Percentiles rank a stretch among this genome's conserved stretches.
Conservation (phyloP, 2,113 vertebrate species). For the Phoenicopterus ruber region DNA sequence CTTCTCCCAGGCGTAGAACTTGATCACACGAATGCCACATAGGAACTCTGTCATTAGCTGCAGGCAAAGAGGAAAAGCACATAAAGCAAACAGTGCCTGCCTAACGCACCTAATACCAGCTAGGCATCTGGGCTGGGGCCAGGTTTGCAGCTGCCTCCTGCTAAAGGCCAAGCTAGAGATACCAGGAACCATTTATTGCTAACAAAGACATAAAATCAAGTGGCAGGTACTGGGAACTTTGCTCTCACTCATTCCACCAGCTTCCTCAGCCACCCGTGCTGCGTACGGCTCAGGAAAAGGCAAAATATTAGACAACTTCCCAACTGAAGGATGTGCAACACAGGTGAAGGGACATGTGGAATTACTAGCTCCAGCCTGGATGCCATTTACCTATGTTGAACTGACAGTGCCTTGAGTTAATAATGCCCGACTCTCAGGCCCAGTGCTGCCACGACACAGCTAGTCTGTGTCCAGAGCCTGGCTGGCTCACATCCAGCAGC, state of each 20-base stretch:
- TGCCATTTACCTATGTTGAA: neutral
- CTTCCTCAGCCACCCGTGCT: neutral
- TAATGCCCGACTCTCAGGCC: neutral
- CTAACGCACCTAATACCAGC: neutral
- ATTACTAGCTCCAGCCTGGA: neutral
- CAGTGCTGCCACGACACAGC: neutral
- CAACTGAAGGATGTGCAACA: neutral
- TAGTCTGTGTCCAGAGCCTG: neutral
- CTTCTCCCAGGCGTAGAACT: conserved; percentile 92
- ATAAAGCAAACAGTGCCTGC: neutral
- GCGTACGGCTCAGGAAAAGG: neutral
- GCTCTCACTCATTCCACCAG: neutral
- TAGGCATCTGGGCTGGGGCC: neutral
- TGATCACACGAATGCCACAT: conserved; percentile 89
- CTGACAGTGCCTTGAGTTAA: neutral
- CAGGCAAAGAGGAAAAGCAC: neutral
- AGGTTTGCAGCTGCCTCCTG: neutral
- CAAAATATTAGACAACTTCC: neutral
- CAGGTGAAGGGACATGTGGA: neutral
- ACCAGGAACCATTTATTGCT: neutral
- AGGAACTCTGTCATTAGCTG: conserved; percentile 93
- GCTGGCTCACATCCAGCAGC: neutral
- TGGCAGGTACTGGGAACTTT: neutral
- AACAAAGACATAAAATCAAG: neutral
- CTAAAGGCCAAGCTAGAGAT: neutral